Percentiles rank a stretch among this genome's conserved stretches.
Conservation (phyloP, 2,797 vertebrate species). For the Sphaeramia orbicularis region DNA sequence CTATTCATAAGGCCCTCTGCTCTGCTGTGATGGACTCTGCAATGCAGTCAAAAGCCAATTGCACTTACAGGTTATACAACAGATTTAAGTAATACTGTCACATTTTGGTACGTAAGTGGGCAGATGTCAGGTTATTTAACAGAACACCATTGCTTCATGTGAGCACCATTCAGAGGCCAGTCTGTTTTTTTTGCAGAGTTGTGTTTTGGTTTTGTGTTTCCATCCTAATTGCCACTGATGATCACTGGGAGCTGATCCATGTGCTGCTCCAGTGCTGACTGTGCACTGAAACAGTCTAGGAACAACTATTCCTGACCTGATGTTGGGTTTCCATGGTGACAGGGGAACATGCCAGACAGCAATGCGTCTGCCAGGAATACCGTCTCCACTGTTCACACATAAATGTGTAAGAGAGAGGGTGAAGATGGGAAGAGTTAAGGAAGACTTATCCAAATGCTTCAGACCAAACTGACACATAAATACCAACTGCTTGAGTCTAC, state of each 20-base stretch:
- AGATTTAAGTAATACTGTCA: not conserved
- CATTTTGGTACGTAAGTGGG: slow-evolving; percentile 8
- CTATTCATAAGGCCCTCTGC: slow-evolving; percentile 20
- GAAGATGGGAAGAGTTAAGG: not conserved
- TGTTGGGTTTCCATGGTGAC: slow-evolving; percentile 77
- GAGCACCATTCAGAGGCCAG: not conserved
- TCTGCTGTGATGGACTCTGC: slow-evolving; percentile 14
- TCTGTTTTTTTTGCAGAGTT: not conserved
- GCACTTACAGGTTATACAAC: not conserved
- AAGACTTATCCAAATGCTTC: slow-evolving; percentile 8
- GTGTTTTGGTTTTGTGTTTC: slow-evolving; percentile 40
- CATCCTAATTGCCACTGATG: slow-evolving; percentile 14
- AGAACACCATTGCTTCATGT: slow-evolving; percentile 7
- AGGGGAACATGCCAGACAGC: slow-evolving; percentile 73
- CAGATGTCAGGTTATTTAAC: slow-evolving; percentile 6
- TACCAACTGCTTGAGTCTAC: not conserved
- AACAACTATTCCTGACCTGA: slow-evolving; percentile 64
- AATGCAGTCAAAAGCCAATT: not conserved
- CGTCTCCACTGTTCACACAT: slow-evolving; percentile 42
- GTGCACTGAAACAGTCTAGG: slow-evolving; percentile 50
- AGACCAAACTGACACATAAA: slow-evolving; percentile 20
- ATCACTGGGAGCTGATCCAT: slow-evolving; percentile 27
- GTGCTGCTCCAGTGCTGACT: slow-evolving; percentile 52
- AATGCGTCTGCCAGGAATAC: slow-evolving; percentile 62
- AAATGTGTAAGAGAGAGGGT: not conserved